Base-by-base conservation (phyloP, 2,888 invertebrate genomes). In the Phortica magna region DNA sequence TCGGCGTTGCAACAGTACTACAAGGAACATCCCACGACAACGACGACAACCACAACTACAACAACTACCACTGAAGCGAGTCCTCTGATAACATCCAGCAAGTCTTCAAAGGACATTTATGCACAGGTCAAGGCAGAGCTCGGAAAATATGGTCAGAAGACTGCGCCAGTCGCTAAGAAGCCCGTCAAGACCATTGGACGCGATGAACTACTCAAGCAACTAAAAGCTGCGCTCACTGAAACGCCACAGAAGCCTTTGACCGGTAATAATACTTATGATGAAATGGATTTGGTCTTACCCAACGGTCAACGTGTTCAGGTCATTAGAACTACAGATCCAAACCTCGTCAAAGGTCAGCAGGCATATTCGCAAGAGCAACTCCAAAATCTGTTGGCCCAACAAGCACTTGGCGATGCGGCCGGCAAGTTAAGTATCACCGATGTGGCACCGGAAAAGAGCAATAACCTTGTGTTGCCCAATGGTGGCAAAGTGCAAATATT, bases 291-390 rank as follows among this genome's bases (percentile, higher is more conserved):
- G 72, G 94, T 95, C 7, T 89, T 96, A 68, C 94, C 94, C 0
- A 96, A 95, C 83, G 96, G 96, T 0, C 95, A 96, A 89, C 95
- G 94, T 83, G 94, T 95, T 17, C 96, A 96, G 92, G 94, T 95
- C 0, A 94, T 95, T 75, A 94, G 94, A 85, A 95, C 95, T 0
- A 93, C 93, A 0, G 95, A 95, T 89, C 95, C 95, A 0, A 95
- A 95, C 85, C 90, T 95, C 57, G 94, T 94, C 55, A 93, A 94
- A n/a, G 94, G 94, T 22, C 93, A 93, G 48, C 92, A 93, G 61
- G 88, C 91, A 5, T 88, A 89, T 22, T 89, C 90, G 1, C 90
- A 91, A 76, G 91, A 91, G 53, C 91, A 91, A 76, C 92, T 95
- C 67, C 92, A 93, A 65, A 93, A 86, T 0, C 61, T 91, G 42